phyloP scores from a whole-genome alignment of 2,797 vertebrate genomes.

The Clarias platycephalus region DNA sequence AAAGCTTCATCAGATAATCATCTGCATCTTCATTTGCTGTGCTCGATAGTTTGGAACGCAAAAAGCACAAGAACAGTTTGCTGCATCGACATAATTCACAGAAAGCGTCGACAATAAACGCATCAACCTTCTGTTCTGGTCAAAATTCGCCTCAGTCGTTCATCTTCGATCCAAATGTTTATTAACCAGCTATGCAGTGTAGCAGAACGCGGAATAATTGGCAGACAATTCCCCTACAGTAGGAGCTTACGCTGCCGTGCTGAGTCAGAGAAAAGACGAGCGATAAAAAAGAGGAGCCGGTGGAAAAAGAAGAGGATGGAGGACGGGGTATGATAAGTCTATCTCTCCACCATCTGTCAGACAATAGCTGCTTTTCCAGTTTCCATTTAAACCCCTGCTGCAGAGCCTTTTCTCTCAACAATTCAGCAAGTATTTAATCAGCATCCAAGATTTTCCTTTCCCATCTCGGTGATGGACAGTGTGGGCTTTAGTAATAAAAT shows the following conservation, averaged over 20 bases:
- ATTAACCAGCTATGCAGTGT: constrained; percentile 32
- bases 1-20: constrained; percentile 19
- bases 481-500: constrained; percentile 46
- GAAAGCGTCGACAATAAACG: constrained; percentile 61
- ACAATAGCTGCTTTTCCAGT: constrained; percentile 13
- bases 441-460: constrained; percentile 36
- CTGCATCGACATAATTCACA: constrained; percentile 57
- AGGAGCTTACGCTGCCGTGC: constrained; percentile 36
- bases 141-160: constrained; percentile 56
- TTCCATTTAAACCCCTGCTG: constrained; percentile 20
- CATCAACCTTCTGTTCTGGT: constrained; percentile 64
- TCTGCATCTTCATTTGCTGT: not conserved
- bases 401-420: constrained; percentile 23
- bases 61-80: constrained; percentile 23
- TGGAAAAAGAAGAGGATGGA: constrained; percentile 6
- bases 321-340: constrained; percentile 8
- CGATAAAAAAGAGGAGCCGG: constrained; percentile 18
- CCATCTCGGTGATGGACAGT: constrained; percentile 34
- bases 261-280: constrained; percentile 30
- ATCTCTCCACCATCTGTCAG: constrained; percentile 35
- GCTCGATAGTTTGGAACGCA: not conserved
- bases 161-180: constrained; percentile 56
- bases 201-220: constrained; percentile 36
- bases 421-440: constrained; percentile 29
- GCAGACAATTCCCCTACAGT: constrained; percentile 43